These are phyloP conservation scores for Dasypus novemcinctus DNA, from an alignment of 2,113 vertebrate species.

Conservation along the genomic window DNA sequence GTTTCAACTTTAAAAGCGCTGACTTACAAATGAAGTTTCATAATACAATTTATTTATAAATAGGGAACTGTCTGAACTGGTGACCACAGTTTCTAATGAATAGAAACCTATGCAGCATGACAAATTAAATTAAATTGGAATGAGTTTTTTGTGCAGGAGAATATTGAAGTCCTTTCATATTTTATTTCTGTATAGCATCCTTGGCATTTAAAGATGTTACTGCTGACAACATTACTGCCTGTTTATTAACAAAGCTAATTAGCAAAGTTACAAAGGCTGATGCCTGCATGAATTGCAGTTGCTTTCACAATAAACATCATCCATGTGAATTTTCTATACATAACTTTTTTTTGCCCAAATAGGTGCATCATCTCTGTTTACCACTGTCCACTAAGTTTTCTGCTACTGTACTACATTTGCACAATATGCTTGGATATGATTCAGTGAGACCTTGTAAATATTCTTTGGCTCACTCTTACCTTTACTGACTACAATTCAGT, in stretches of 20 bases:
- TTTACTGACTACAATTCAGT: neutral
- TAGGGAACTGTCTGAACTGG: neutral
- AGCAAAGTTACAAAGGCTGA: conserved; percentile 1
- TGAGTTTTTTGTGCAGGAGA: neutral
- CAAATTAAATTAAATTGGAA: conserved; percentile 51
- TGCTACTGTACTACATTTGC: neutral
- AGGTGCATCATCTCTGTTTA: neutral
- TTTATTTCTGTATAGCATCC: neutral
- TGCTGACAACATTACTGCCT: neutral
- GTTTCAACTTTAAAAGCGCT: conserved; percentile 15
- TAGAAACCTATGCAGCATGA: conserved; percentile 23
- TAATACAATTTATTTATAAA: neutral
- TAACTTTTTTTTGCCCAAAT: neutral
- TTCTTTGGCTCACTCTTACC: neutral
- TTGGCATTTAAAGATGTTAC: neutral
- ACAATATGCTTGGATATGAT: neutral
- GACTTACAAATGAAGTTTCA: conserved; percentile 29
- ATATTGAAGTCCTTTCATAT: neutral
- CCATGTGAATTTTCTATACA: neutral
- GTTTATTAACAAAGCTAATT: conserved; percentile 6
- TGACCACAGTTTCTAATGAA: conserved; percentile 47
- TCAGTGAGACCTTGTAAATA: neutral
- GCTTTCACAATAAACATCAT: neutral
- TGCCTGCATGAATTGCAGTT: neutral
- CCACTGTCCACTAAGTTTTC: neutral